phyloP scores from a whole-genome alignment of 2,888 invertebrate species.

The Caenorhabditis sulstoni region DNA sequence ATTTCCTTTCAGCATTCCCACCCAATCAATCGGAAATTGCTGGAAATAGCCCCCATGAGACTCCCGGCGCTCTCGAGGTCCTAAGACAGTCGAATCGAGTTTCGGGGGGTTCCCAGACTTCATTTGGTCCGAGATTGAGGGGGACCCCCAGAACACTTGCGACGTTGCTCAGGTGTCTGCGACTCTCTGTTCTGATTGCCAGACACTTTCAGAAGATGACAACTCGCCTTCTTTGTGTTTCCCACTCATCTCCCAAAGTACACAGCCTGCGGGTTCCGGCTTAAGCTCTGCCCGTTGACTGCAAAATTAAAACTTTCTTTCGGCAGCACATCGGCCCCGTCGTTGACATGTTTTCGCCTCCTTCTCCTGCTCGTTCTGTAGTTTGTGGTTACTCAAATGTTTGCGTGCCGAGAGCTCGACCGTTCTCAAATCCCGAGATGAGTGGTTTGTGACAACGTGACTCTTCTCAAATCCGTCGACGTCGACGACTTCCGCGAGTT shows the following conservation, averaged over 20 bases:
- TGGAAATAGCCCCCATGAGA: conserved; percentile 1
- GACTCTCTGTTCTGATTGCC: too few relatives aligned
- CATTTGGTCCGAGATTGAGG: too few relatives aligned
- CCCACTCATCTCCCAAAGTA: neutral
- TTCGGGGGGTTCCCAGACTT: too few relatives aligned
- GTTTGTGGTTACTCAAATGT: neutral
- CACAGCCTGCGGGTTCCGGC: conserved; percentile 15
- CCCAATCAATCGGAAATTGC: too few relatives aligned
- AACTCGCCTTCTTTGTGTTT: neutral
- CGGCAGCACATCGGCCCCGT: neutral
- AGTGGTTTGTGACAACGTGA: neutral
- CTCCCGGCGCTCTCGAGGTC: too few relatives aligned
- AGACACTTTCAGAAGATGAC: neutral
- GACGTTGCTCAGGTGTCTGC: too few relatives aligned
- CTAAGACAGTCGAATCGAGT: too few relatives aligned
- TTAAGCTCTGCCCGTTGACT: neutral
- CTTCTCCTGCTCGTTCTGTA: neutral
- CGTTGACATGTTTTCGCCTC: conserved; percentile 9
- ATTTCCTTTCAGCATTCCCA: conserved; percentile 3
- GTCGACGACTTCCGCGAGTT: conserved; percentile 16
- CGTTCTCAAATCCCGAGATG: conserved; percentile 15
- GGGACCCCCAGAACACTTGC: too few relatives aligned
- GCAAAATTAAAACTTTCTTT: conserved; percentile 16
- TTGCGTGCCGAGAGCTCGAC: neutral
- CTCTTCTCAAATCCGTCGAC: conserved; percentile 5